Percentiles rank a stretch among this genome's conserved stretches.
These are phyloP conservation scores for Philopotamus ludificatus DNA, from an alignment of 1,140 invertebrate genomes.

Conservation along the genomic window DNA sequence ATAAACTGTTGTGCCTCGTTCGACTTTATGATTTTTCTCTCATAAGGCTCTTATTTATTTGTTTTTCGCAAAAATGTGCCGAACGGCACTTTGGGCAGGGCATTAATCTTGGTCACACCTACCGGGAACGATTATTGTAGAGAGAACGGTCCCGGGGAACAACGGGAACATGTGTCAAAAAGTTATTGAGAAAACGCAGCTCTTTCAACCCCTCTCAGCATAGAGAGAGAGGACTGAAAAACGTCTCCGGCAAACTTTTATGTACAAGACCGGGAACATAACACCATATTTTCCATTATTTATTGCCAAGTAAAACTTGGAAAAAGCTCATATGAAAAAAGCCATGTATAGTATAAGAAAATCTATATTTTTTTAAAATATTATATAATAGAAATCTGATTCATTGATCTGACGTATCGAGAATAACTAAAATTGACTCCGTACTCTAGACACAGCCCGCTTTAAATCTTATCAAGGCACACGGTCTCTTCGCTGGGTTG, in stretches of 20 bases:
- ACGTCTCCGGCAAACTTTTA: conserved; percentile 19
- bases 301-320: conserved; percentile 26
- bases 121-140: conserved; percentile 37
- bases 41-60: conserved; percentile 13
- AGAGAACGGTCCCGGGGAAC: conserved; percentile 32
- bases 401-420: no score
- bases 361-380: no score
- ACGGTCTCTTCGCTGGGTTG: no score
- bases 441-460: no score
- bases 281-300: conserved; percentile 34
- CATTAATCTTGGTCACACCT: conserved; percentile 38
- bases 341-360: no score
- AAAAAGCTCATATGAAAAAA: no score
- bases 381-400: no score
- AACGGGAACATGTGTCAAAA: conserved; percentile 39
- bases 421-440: no score
- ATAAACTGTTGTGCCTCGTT: no score
- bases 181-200: conserved; percentile 35
- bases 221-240: conserved; percentile 6
- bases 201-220: background rate
- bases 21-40: no score
- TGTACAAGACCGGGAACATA: background rate
- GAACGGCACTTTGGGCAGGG: conserved; percentile 21
- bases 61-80: conserved; percentile 30
- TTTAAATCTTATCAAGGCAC: no score